phyloP scores from a whole-genome alignment of 92 coral and sea anemone species.

The Umimayanthus chanpuru region DNA sequence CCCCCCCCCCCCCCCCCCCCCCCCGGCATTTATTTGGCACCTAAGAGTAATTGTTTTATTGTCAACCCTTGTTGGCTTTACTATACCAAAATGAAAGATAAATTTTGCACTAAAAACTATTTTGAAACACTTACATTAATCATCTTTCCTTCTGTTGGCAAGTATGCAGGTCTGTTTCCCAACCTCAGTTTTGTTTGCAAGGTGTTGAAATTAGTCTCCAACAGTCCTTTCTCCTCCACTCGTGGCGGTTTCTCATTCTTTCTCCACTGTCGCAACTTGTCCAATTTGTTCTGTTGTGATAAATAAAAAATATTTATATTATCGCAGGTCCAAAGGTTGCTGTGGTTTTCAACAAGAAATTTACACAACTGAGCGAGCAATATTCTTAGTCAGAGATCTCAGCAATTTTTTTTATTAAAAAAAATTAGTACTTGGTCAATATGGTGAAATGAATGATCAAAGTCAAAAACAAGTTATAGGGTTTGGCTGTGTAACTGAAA shows the following conservation, averaged over 20 bases:
- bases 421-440: background rate
- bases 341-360: background rate
- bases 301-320: background rate
- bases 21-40: too few species aligned
- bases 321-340: background rate
- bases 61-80: too few species aligned
- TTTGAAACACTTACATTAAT: constrained; percentile 67
- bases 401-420: too few species aligned
- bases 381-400: too few species aligned
- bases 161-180: constrained; percentile 96
- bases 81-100: background rate
- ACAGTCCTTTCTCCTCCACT: constrained; percentile 94
- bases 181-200: constrained; percentile 93
- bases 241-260: constrained; percentile 94
- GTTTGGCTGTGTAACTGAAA: background rate
- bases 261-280: constrained; percentile 88
- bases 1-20: too few species aligned
- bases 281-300: constrained; percentile 76
- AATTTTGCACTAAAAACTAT: too few species aligned
- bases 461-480: background rate
- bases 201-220: constrained; percentile 99
- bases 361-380: too few species aligned
- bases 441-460: background rate
- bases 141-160: constrained; percentile 98
- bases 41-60: too few species aligned